Evolutionary conservation across 2,113 vertebrate species (phyloP), one percentile per base, ranked within the genome.

Genomic region (Paraplagusia blochii): DNA sequence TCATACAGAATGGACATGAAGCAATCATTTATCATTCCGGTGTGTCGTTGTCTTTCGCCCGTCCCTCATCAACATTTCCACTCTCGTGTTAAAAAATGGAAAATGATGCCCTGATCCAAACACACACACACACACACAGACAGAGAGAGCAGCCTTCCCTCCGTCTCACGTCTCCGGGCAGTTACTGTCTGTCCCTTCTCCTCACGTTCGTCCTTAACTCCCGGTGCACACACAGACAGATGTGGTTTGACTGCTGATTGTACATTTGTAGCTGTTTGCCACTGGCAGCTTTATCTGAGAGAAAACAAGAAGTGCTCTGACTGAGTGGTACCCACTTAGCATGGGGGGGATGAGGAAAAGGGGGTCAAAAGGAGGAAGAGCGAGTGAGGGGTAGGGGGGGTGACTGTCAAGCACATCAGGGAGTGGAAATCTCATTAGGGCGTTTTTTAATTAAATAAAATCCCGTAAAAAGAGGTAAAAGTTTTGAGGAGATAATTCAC

Each of bases 181-280:
- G 44, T 34, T 18, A 14, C 64, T 56, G 66, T 57, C 67, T 56
- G 52, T 62, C 61, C 60, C 38, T 33, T 63, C 13, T 48, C 44
- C 59, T 68, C 60, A 42, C 53, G 69, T 44, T 48, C 83, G 90
- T 88, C 65, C 75, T 67, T 74, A 75, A 77, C 69, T 80, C 74
- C 85, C 80, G 72, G 53, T 5, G 34, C 29, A 22, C 9, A 15
- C 22, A 29, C 22, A 80, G 74, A 74, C 79, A 76, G 50, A 78
- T 61, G 3, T 35, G 74, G 54, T 65, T 49, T 42, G 39, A 69
- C 58, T 80, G 76, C 75, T 73, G 80, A 54, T 72, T 72, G 74
- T 83, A 71, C 84, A 70, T 84, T 83, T 85, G 88, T 88, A 89
- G 88, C 79, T 85, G 87, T 85, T 87, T 90, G 88, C 87, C 82